These are phyloP conservation scores for Psilanteris sp. DNA, from an alignment of 1,140 invertebrate genomes.

Conservation along the genomic window DNA sequence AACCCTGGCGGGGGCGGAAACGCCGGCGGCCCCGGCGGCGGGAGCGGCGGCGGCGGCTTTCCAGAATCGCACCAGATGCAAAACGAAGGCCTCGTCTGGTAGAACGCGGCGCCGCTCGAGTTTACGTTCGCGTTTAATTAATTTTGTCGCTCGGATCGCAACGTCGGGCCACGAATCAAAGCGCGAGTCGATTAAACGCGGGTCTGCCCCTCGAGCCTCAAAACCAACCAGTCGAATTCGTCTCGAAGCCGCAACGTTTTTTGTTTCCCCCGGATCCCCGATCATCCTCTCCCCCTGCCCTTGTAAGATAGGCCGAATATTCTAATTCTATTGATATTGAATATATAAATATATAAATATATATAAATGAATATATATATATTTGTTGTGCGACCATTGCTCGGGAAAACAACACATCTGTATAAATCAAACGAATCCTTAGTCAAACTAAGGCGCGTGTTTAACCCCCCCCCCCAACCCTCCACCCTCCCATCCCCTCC, in stretches of 20 bases:
- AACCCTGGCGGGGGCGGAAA: slow-evolving; percentile 77
- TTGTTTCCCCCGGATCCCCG: slow-evolving; percentile 8
- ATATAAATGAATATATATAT: slow-evolving; percentile 34
- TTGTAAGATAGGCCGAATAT: slow-evolving; percentile 61
- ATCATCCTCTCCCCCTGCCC: neutral
- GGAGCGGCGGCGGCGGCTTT: slow-evolving; percentile 82
- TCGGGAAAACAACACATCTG: slow-evolving; percentile 56
- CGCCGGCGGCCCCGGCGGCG: slow-evolving; percentile 76
- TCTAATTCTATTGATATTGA: slow-evolving; percentile 58
- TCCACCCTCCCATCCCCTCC: too few species aligned
- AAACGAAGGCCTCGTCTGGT: slow-evolving; percentile 87
- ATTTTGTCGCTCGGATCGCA: slow-evolving; percentile 55
- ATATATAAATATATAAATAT: slow-evolving; percentile 55
- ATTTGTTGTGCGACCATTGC: slow-evolving; percentile 46
- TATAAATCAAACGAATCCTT: slow-evolving; percentile 44
- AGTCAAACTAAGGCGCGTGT: slow-evolving; percentile 35
- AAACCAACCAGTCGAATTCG: slow-evolving; percentile 27
- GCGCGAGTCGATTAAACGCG: slow-evolving; percentile 53
- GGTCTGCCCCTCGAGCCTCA: slow-evolving; percentile 36
- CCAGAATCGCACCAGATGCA: slow-evolving; percentile 86
- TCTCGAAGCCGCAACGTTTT: slow-evolving; percentile 7
- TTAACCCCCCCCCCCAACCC: slow-evolving; percentile 11
- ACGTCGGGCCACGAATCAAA: slow-evolving; percentile 26
- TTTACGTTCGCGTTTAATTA: slow-evolving; percentile 73
- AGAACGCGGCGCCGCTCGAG: slow-evolving; percentile 72